A percentile compares a stretch with the other conserved stretches of the same genome.
phyloP scores from a whole-genome alignment of 1,140 invertebrate genomes.

The Scaptomyza pallida region DNA sequence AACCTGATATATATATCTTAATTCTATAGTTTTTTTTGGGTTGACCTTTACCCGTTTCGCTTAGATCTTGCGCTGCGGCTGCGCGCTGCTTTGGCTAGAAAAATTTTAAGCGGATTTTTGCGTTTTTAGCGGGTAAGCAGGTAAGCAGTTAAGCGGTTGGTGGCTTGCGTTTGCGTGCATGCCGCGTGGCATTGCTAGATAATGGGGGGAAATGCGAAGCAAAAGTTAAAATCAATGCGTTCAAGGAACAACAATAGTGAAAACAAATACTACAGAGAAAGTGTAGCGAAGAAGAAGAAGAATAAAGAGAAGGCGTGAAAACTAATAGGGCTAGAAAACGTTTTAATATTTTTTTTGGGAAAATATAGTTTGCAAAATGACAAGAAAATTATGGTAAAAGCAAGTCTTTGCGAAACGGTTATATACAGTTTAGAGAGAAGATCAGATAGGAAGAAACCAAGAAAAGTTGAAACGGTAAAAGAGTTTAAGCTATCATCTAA shows the following conservation, averaged over 20 bases:
- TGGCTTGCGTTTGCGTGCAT: constrained; percentile 61
- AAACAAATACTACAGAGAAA: too few relatives aligned
- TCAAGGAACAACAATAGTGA: not conserved
- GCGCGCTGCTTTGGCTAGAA: constrained; percentile 30
- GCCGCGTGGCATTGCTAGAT: constrained; percentile 73
- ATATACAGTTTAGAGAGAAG: too few relatives aligned
- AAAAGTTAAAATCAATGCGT: constrained; percentile 45
- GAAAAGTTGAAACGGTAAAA: not conserved
- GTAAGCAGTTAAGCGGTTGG: constrained; percentile 62
- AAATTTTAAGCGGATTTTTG: constrained; percentile 31
- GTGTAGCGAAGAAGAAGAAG: too few relatives aligned
- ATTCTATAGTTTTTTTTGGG: constrained; percentile 24
- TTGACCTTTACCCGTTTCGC: constrained; percentile 55
- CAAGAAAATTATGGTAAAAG: too few relatives aligned
- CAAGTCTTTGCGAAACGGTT: too few relatives aligned
- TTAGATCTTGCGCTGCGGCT: constrained; percentile 12
- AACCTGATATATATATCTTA: constrained; percentile 49
- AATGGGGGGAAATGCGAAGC: constrained; percentile 57
- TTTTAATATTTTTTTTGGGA: too few relatives aligned
- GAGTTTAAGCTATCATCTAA: too few relatives aligned
- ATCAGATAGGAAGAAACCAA: too few relatives aligned
- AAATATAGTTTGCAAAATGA: too few relatives aligned
- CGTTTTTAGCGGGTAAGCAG: constrained; percentile 37
- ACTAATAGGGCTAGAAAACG: too few relatives aligned
- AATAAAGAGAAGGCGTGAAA: too few relatives aligned